Conservation (phyloP, 2,113 vertebrate genomes). For the Elephantulus edwardii region DNA sequence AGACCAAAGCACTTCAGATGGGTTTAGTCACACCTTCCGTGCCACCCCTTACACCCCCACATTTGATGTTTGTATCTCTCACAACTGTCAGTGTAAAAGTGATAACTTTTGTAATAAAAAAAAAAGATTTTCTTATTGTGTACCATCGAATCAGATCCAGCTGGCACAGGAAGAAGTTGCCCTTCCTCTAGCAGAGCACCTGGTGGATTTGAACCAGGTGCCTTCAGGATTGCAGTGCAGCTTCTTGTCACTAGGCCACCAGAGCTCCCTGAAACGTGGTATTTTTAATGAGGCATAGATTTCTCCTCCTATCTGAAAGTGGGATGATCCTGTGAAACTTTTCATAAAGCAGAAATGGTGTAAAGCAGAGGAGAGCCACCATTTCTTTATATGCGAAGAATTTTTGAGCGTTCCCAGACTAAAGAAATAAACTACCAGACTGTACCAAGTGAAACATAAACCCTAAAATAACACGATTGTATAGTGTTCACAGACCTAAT, state of each 20-base stretch:
- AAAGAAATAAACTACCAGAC: too few species aligned
- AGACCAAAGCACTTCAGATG: conserved; percentile 4
- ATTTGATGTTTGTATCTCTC: not conserved
- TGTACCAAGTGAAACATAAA: not conserved
- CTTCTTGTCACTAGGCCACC: too few species aligned
- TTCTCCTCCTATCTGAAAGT: not conserved
- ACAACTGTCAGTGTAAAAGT: too few species aligned
- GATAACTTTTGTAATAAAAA: too few species aligned
- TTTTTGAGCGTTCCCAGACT: not conserved
- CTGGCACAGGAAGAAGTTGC: too few species aligned
- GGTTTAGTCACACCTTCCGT: not conserved
- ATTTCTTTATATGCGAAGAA: not conserved
- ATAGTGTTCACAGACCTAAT: not conserved
- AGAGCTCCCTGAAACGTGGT: not conserved
- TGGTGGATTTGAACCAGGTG: too few species aligned
- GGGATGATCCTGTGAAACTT: not conserved
- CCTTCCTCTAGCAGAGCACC: too few species aligned
- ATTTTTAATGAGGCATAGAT: not conserved
- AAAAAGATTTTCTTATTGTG: too few species aligned
- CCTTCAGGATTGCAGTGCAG: too few species aligned
- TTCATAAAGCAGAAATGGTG: not conserved
- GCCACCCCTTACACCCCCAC: not conserved
- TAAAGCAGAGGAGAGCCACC: not conserved
- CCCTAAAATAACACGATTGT: not conserved
- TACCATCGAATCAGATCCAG: too few species aligned